Conservation (phyloP, 2,113 vertebrate species). For the Proteles cristata region DNA sequence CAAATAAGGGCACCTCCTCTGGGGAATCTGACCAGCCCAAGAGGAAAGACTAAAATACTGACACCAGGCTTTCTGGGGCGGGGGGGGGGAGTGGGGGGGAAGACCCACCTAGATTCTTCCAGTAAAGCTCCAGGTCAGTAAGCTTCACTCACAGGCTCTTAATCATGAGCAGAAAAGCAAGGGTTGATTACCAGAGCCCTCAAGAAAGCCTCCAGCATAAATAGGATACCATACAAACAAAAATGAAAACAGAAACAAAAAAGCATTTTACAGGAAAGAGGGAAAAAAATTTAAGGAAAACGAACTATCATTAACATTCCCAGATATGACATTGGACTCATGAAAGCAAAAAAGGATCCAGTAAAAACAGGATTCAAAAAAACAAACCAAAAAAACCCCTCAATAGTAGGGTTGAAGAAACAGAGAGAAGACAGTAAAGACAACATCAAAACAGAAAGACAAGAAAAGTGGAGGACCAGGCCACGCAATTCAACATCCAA, state of each 20-base stretch:
- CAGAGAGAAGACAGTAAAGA: conserved; percentile 7
- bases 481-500: neutral
- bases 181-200: neutral
- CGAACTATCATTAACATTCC: neutral
- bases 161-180: neutral
- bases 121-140: neutral
- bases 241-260: neutral
- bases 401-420: neutral
- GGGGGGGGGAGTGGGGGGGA: no score
- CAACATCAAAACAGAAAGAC: neutral
- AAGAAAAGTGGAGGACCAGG: neutral
- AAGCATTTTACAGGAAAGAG: neutral
- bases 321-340: neutral
- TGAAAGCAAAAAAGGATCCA: neutral
- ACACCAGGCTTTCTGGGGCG: neutral
- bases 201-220: neutral
- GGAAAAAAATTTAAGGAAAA: neutral
- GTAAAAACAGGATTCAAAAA: conserved; percentile 46
- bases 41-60: neutral
- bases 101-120: neutral
- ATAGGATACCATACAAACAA: neutral
- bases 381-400: conserved; percentile 7
- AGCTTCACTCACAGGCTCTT: neutral
- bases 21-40: neutral
- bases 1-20: neutral